A percentile compares a stretch with the other conserved stretches of the same genome.
These are phyloP conservation scores for Calameuta filiformis DNA, from an alignment of 2,888 invertebrate species.

Conservation along the genomic window DNA sequence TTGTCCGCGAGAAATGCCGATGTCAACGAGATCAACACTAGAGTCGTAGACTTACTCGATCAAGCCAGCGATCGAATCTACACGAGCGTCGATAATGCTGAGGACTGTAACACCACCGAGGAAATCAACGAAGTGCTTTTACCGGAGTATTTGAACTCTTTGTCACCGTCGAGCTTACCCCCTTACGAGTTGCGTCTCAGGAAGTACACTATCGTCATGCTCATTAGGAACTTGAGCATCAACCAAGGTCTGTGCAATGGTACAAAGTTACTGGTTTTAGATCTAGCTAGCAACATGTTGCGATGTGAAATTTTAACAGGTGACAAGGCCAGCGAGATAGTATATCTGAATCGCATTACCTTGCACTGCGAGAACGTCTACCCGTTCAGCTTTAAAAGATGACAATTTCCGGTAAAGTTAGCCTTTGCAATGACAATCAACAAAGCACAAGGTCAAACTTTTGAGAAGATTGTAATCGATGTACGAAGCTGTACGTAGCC, in stretches of 20 bases:
- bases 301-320: constrained; percentile 32
- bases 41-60: constrained; percentile 23
- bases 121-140: constrained; percentile 19
- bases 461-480: constrained; percentile 24
- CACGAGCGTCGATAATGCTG: constrained; percentile 22
- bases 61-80: constrained; percentile 19
- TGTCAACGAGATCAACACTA: constrained; percentile 26
- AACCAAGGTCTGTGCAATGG: constrained; percentile 34
- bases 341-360: constrained; percentile 25
- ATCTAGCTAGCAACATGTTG: constrained; percentile 25
- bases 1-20: constrained; percentile 29
- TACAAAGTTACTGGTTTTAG: constrained; percentile 30
- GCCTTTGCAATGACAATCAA: constrained; percentile 37
- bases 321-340: constrained; percentile 25
- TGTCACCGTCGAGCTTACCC: constrained; percentile 23
- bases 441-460: constrained; percentile 31
- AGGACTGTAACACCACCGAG: constrained; percentile 21
- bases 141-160: constrained; percentile 29
- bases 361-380: constrained; percentile 27
- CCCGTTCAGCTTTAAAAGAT: constrained; percentile 22
- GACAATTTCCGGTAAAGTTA: constrained; percentile 32
- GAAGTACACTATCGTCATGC: constrained; percentile 28
- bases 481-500: constrained; percentile 3
- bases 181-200: constrained; percentile 29
- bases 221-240: constrained; percentile 31